phyloP scores from a whole-genome alignment of 37 sponge, comb jelly and placozoan genomes.

The Aplysina aerophoba region DNA sequence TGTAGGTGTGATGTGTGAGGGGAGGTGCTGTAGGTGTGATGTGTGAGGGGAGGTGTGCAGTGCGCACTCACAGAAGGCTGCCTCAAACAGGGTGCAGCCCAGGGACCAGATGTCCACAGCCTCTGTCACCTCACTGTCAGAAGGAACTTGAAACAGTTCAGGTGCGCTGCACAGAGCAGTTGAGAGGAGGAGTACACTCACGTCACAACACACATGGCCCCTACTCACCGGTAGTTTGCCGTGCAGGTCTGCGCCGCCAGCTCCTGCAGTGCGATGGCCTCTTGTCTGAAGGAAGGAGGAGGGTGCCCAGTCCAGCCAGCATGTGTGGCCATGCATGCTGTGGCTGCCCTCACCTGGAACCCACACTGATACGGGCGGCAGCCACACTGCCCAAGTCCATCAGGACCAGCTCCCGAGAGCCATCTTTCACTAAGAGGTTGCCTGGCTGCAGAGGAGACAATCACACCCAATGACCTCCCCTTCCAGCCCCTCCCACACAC shows the following conservation, averaged over 20 bases:
- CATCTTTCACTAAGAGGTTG: constrained; percentile 77
- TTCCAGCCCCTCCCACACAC: neutral
- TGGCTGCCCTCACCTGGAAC: constrained; percentile 43
- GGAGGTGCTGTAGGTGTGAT: neutral
- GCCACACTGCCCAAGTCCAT: constrained; percentile 91
- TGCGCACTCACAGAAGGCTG: constrained; percentile 87
- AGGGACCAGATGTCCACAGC: constrained; percentile 89
- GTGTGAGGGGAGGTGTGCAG: too few species aligned
- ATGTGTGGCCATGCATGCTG: neutral
- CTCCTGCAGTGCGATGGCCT: constrained; percentile 91
- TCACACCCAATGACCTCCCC: neutral
- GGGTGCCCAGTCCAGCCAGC: too few species aligned
- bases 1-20: neutral
- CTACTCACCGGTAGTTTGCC: constrained; percentile 68
- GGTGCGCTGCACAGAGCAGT: constrained; percentile 71
- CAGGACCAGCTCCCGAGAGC: constrained; percentile 60
- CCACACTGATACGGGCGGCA: constrained; percentile 39
- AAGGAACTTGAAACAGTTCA: constrained; percentile 91
- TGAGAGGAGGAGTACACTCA: neutral
- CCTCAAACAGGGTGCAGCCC: constrained; percentile 85
- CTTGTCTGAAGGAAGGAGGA: constrained; percentile 44
- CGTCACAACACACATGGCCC: neutral
- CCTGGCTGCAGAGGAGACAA: constrained; percentile 57
- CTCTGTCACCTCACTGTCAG: constrained; percentile 73
- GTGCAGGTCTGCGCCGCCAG: constrained; percentile 83